Evolutionary conservation across 2,113 vertebrate genomes (phyloP).

Genomic region (Pseudopipra pipra): DNA sequence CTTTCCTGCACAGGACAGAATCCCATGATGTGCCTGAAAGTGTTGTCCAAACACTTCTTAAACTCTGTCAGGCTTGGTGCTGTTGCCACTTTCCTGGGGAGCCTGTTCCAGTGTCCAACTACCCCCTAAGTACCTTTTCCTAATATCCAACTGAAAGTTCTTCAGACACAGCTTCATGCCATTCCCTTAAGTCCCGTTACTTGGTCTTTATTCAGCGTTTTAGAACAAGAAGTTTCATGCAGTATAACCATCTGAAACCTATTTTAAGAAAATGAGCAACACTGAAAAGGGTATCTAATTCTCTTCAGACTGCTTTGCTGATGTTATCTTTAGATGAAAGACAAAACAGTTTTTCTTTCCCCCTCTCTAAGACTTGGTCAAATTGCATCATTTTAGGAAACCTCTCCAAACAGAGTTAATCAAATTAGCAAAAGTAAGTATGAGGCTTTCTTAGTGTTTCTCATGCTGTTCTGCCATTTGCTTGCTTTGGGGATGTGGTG

Average conservation of each 20-base stretch:
- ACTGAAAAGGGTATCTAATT: background rate
- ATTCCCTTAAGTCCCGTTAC: background rate
- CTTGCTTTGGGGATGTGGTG: background rate
- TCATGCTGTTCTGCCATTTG: background rate
- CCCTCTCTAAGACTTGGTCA: background rate
- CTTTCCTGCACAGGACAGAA: background rate
- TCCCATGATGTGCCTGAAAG: background rate
- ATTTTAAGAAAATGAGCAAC: background rate
- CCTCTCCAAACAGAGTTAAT: background rate
- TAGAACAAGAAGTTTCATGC: background rate
- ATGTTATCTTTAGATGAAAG: background rate
- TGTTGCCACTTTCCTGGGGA: background rate
- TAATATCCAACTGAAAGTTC: background rate
- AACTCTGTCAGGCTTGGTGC: background rate
- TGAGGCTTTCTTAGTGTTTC: background rate
- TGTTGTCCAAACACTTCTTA: background rate
- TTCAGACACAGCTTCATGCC: background rate
- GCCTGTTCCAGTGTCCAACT: background rate
- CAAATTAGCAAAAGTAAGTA: background rate
- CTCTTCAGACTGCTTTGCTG: background rate
- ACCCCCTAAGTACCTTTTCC: background rate
- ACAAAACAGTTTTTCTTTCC: background rate
- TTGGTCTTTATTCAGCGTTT: background rate
- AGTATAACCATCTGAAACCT: background rate
- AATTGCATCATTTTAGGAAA: background rate